phyloP scores from a whole-genome alignment of 2,888 invertebrate species.

The Ornithoptera alexandrae region DNA sequence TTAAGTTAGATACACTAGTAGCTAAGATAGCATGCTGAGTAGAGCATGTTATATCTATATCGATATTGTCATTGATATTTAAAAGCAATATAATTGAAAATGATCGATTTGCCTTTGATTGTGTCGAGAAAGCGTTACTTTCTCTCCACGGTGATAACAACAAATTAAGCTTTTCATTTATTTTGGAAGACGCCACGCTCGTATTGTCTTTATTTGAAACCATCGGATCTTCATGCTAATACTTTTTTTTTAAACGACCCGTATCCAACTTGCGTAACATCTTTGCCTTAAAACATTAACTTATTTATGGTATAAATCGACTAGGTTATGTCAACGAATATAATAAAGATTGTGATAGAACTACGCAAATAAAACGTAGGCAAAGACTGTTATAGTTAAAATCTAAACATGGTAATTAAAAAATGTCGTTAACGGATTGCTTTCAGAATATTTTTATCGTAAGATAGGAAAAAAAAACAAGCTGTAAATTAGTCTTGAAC shows the following conservation, averaged over 20 bases:
- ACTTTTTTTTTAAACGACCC: constrained; percentile 31
- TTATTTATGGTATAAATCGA: too few relatives aligned
- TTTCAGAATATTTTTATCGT: too few relatives aligned
- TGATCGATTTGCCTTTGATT: constrained; percentile 61
- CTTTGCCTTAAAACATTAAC: constrained; percentile 2
- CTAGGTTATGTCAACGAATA: too few relatives aligned
- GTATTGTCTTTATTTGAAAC: constrained; percentile 28
- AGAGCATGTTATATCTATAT: not conserved
- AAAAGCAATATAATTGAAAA: constrained; percentile 41
- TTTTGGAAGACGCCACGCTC: constrained; percentile 48
- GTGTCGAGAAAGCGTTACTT: constrained; percentile 65
- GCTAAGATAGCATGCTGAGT: too few relatives aligned
- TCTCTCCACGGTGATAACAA: constrained; percentile 56
- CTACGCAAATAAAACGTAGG: too few relatives aligned
- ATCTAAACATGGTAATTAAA: too few relatives aligned
- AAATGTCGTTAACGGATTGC: too few relatives aligned
- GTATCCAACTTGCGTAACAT: constrained; percentile 19
- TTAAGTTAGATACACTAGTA: too few relatives aligned
- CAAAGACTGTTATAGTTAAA: too few relatives aligned
- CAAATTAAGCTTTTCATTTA: constrained; percentile 55
- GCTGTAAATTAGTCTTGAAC: too few relatives aligned
- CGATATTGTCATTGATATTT: constrained; percentile 37
- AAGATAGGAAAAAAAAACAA: too few relatives aligned
- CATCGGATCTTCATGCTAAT: constrained; percentile 13
- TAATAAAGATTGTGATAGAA: too few relatives aligned